Percentiles rank a stretch among this genome's conserved stretches.
Evolutionary conservation across 2,888 invertebrate genomes (phyloP).

Genomic region (Punctoribates punctum): DNA sequence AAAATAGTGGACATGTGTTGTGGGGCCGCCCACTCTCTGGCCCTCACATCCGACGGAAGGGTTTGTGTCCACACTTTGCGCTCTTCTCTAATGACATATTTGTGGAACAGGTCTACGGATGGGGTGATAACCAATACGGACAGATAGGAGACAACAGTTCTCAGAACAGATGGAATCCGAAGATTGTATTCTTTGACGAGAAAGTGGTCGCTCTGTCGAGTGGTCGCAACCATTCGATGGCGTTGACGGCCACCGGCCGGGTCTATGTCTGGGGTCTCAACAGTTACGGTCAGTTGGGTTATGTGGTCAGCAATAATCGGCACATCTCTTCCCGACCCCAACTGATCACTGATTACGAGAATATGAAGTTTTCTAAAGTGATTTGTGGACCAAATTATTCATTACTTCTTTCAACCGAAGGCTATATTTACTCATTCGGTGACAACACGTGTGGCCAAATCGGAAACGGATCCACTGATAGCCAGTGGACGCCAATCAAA

Average conservation of each 20-base stretch:
- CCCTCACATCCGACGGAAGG: neutral
- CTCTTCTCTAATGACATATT: no score
- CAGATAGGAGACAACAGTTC: neutral
- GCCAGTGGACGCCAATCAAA: no score
- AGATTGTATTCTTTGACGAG: neutral
- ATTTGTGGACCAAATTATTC: neutral
- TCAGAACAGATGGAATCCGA: no score
- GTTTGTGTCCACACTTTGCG: neutral
- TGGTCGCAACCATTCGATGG: neutral
- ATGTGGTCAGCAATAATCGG: neutral
- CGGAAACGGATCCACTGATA: neutral
- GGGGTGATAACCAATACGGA: neutral
- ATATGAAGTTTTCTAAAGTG: neutral
- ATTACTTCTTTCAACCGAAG: neutral
- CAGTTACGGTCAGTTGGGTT: neutral
- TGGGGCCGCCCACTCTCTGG: neutral
- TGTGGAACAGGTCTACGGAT: neutral
- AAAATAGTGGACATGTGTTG: neutral
- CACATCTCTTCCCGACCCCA: neutral
- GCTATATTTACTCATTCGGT: neutral
- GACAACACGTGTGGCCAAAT: neutral
- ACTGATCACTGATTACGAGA: neutral
- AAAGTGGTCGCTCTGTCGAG: neutral
- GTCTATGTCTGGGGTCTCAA: constrained; percentile 6
- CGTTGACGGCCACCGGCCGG: neutral